phyloP scores from a whole-genome alignment of 1,140 invertebrate genomes.

The Phocides pigmalion region DNA sequence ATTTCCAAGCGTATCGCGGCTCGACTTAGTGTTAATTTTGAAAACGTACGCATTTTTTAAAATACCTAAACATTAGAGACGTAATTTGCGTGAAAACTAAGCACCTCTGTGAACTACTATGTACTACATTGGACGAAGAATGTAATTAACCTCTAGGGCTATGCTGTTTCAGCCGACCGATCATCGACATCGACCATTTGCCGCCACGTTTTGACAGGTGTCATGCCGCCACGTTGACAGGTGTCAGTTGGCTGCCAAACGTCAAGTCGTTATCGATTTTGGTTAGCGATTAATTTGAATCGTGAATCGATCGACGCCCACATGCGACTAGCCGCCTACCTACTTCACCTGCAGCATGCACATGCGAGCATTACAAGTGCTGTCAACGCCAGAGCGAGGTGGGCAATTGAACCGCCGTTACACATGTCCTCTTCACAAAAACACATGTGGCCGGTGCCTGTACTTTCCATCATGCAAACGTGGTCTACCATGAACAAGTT shows the following conservation, averaged over 20 bases:
- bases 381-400: constrained; percentile 50
- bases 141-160: constrained; percentile 60
- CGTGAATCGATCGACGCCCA: constrained; percentile 47
- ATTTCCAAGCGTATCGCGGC: constrained; percentile 8
- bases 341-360: constrained; percentile 79
- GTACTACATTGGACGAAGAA: constrained; percentile 75
- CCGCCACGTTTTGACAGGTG: constrained; percentile 14
- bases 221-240: constrained; percentile 29
- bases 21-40: background rate
- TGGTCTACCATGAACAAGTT: constrained; percentile 99
- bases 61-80: constrained; percentile 14
- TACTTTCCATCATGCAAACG: constrained; percentile 99
- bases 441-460: constrained; percentile 98
- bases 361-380: constrained; percentile 65
- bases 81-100: constrained; percentile 64
- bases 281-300: constrained; percentile 25
- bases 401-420: constrained; percentile 83
- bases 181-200: constrained; percentile 42
- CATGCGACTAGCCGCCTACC: constrained; percentile 46
- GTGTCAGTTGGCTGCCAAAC: constrained; percentile 30
- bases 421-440: constrained; percentile 99
- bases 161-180: constrained; percentile 54
- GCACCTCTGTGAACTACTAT: constrained; percentile 56
- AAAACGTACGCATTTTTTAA: constrained; percentile 7
- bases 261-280: constrained; percentile 33